Evolutionary conservation across 2,888 invertebrate species (phyloP).

Genomic region (Plagodis dolabraria): DNA sequence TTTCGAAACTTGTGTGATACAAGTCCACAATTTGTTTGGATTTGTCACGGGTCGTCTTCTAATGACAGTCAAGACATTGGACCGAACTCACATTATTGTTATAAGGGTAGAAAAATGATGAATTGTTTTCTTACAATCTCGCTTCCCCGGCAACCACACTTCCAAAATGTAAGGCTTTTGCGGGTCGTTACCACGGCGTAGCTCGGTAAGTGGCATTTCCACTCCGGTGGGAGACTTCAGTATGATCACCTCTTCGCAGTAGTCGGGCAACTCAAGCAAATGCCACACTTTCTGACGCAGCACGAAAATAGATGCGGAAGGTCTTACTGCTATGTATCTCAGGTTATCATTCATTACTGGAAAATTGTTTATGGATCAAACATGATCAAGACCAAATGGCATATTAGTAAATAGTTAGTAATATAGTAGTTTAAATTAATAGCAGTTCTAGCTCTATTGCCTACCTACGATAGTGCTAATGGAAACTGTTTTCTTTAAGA

Average conservation of each 20-base stretch:
- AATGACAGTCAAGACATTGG: too few species aligned
- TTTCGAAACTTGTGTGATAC: too few species aligned
- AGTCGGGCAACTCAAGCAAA: slow-evolving; percentile 72
- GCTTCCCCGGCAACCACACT: slow-evolving; percentile 64
- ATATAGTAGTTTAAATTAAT: too few species aligned
- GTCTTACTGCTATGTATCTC: slow-evolving; percentile 68
- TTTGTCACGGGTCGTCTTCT: too few species aligned
- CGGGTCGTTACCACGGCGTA: slow-evolving; percentile 72
- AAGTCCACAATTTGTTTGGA: too few species aligned
- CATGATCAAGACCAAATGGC: background rate
- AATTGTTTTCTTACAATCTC: slow-evolving; percentile 6
- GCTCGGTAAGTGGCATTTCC: slow-evolving; percentile 64
- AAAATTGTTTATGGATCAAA: background rate
- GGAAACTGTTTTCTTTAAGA: too few species aligned
- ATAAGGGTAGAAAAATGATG: too few species aligned
- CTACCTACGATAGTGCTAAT: too few species aligned
- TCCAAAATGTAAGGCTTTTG: slow-evolving; percentile 70
- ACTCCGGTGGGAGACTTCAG: slow-evolving; percentile 57
- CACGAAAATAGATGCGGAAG: slow-evolving; percentile 63
- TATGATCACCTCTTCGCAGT: slow-evolving; percentile 72
- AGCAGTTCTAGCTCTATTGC: too few species aligned
- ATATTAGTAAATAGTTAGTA: background rate
- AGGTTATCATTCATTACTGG: slow-evolving; percentile 65
- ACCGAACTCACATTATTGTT: too few species aligned
- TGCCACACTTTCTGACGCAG: slow-evolving; percentile 76